These are phyloP conservation scores for Muntiacus reevesi DNA, from an alignment of 2,113 vertebrate genomes.

Conservation along the genomic window DNA sequence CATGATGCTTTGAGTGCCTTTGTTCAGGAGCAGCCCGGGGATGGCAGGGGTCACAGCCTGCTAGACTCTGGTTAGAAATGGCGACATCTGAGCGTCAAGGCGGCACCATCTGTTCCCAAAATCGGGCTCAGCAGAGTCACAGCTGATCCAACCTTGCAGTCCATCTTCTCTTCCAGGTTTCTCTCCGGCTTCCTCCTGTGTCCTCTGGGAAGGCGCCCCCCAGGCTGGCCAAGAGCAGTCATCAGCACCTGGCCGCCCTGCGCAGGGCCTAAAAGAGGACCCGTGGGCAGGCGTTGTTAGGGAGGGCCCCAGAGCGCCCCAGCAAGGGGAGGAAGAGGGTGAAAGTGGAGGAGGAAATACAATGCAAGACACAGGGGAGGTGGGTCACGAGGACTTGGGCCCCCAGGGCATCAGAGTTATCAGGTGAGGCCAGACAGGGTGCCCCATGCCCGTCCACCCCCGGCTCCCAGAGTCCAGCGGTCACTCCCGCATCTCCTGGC, in stretches of 20 bases:
- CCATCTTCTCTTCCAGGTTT: not conserved
- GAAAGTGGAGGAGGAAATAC: not conserved
- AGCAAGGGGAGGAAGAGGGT: not conserved
- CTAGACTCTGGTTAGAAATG: not conserved
- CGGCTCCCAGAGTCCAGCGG: fast-evolving
- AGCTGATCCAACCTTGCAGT: not conserved
- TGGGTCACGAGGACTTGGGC: not conserved
- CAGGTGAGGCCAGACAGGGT: not conserved
- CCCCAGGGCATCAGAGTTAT: not conserved
- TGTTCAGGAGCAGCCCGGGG: not conserved
- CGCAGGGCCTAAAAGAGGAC: not conserved
- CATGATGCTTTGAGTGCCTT: fast-evolving
- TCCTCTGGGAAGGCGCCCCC: not conserved
- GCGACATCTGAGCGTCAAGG: not conserved
- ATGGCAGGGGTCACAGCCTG: not conserved
- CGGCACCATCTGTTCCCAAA: not conserved
- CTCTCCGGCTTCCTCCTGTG: no score
- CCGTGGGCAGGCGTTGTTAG: not conserved
- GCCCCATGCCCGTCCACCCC: fast-evolving
- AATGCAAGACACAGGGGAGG: not conserved
- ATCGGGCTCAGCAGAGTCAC: no score
- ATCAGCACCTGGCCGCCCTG: fast-evolving
- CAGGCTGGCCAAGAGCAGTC: no score
- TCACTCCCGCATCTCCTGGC: not conserved
- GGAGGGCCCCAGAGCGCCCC: not conserved